These are phyloP conservation scores for Chironomus striatipennis DNA, from an alignment of 1,140 invertebrate species.

Conservation along the genomic window DNA sequence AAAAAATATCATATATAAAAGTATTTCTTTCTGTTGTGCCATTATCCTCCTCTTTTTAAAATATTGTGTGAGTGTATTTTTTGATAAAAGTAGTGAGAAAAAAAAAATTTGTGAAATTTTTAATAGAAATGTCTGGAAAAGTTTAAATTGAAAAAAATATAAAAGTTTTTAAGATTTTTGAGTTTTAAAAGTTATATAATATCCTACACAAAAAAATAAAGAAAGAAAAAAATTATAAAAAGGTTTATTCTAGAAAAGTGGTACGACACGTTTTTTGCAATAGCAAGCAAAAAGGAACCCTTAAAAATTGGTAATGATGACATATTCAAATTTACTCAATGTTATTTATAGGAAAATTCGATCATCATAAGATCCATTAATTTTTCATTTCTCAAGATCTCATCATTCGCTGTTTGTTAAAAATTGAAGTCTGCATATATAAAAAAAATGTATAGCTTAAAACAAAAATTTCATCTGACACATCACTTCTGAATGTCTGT, in stretches of 20 bases:
- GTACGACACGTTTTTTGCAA: not conserved
- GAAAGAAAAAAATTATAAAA: not conserved
- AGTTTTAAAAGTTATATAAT: not conserved
- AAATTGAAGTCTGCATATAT: not conserved
- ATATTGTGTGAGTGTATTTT: no score
- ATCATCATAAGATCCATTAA: slow-evolving; percentile 2
- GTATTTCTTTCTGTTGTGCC: no score
- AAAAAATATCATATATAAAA: not conserved
- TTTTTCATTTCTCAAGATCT: slow-evolving; percentile 15
- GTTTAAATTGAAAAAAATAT: no score
- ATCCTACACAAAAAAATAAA: slow-evolving; percentile 5
- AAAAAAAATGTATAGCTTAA: not conserved
- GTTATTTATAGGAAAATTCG: not conserved
- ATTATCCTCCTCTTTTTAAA: no score
- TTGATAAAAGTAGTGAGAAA: no score
- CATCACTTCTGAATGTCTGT: not conserved
- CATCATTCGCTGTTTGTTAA: not conserved
- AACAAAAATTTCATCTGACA: slow-evolving; percentile 6
- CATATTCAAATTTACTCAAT: not conserved
- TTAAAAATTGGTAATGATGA: not conserved
- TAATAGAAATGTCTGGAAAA: no score
- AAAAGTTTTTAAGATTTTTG: not conserved
- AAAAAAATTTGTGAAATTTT: no score
- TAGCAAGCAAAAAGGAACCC: not conserved
- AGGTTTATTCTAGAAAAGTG: not conserved